Base-by-base conservation (phyloP, 2,797 vertebrate genomes). In the Somateria mollissima region DNA sequence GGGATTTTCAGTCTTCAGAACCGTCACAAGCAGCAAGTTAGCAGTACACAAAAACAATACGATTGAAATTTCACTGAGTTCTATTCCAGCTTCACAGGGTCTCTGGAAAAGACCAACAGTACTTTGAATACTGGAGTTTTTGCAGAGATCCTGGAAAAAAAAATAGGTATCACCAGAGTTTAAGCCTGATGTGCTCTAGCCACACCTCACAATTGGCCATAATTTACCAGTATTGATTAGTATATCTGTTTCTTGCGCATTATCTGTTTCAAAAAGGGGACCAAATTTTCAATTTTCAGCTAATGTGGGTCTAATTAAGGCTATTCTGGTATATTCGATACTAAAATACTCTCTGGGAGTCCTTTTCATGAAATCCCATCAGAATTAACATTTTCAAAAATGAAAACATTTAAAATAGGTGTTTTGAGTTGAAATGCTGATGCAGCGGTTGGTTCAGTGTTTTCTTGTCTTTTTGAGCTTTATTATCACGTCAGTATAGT, bases 401-500 rank as follows among this genome's bases (percentile, higher is more conserved):
- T 97, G 97, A 98, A 98, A 98, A 98, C 96, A 97, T 89, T 97
- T 97, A 72, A 87, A 83, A 80, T 78, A 96, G 96, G 93, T 92
- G 96, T 93, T 96, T 95, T 30, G 96, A 97, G 88, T 92, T 41
- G 86, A 92, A 92, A 93, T 79, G 94, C 95, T 95, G 95, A 92
- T 88, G 81, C 87, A 65, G 94, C 89, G 72, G 87, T 70, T 57
- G 73, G 94, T 37, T 82, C 86, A 45, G 70, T 13, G 90, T 87
- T 90, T 53, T 60, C 83, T 67, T 66, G 79, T 57, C 72, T 81
- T 73, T 10, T 9, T 75, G 54, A 85, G 90, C 61, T 51, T 36
- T 70, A 56, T 51, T 8, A 97, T 99, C 99, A 99, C 95, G 99
- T 99, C 91, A 99, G 98, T 94, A 99, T 99, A 69, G 99, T 99